phyloP scores from a whole-genome alignment of 2,113 vertebrate species.

The Rhinopithecus roxellana region DNA sequence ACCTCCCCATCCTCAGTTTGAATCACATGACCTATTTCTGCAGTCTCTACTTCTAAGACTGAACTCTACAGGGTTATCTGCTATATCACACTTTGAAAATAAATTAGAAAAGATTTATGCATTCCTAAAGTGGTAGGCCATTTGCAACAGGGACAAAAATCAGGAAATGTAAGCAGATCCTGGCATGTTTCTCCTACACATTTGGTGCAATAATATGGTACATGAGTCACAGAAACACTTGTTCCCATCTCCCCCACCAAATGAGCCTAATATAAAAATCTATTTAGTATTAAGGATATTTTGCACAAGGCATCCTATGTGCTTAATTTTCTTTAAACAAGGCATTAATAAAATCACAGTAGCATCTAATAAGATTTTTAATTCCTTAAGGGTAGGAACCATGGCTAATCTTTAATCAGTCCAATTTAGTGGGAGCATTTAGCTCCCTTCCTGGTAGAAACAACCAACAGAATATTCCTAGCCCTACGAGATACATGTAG shows the following conservation, averaged over 20 bases:
- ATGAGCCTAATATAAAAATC: constrained; percentile 32
- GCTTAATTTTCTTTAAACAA: constrained; percentile 66
- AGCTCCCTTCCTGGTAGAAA: constrained; percentile 26
- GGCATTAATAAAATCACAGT: constrained; percentile 64
- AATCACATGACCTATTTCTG: background rate
- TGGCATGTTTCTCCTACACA: background rate
- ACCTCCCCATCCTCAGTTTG: background rate
- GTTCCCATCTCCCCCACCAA: background rate
- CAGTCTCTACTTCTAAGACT: background rate
- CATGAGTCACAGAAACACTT: background rate
- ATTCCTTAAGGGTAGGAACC: constrained; percentile 57
- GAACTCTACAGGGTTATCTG: background rate
- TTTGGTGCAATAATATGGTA: background rate
- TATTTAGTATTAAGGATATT: background rate
- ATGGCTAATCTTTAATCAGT: constrained; percentile 54
- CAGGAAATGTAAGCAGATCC: background rate
- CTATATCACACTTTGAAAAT: constrained; percentile 15
- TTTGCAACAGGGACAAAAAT: background rate
- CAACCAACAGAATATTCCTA: background rate
- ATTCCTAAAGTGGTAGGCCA: background rate
- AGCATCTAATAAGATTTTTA: constrained; percentile 59
- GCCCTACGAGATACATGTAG: background rate
- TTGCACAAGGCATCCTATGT: constrained; percentile 24
- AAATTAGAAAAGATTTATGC: background rate
- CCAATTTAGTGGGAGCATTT: constrained; percentile 32